Base-by-base conservation (phyloP, 2,888 invertebrate genomes). In the Trissonchulus latispiculum region DNA sequence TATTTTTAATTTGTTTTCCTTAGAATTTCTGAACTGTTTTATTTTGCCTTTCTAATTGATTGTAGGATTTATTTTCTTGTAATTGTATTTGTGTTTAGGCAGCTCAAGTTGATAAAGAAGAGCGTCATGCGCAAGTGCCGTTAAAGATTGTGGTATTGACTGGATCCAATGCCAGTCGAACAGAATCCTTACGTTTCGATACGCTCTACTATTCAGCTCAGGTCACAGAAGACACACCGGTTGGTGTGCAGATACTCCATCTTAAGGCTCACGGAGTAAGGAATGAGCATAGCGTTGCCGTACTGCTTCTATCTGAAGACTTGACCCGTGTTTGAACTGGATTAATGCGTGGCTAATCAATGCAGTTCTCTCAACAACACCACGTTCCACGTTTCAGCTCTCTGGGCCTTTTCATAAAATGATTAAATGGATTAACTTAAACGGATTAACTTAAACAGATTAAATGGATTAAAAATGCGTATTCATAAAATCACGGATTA, bases 51-150 rank as follows among this genome's bases (percentile, higher is more conserved):
- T n/a, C n/a, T n/a, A n/a, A n/a, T n/a, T n/a, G n/a, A n/a, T n/a
- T n/a, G n/a, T 23, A 3, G 48, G 48, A 37, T 36, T 2, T 28
- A 23, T 32, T 32, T 32, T 23, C 15, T 68, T 33, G 32, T 33
- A 2, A 32, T 36, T 8, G 2, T 33, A 18, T 33, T 33, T 8
- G 18, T 18, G 15, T 72, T 66, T 36, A 72, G 73, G 73, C 73
- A 18, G 28, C n/a, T 29, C 73, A 72, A 69, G 33, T 2, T 15
- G 73, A 72, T 61, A 2, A 61, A 23, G 28, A 29, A 15, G 73
- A 72, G 36, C 31, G 73, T 23, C 36, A 37, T 3, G 59, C 8
- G 8, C 48, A 48, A 48, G 48, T 48, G 48, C 48, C 48, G 23
- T 48, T 48, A 23, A 48, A 48, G 23, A 48, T 48, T 48, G 48